Base-by-base conservation (phyloP, 2,113 vertebrate species). In the Chauna torquata region DNA sequence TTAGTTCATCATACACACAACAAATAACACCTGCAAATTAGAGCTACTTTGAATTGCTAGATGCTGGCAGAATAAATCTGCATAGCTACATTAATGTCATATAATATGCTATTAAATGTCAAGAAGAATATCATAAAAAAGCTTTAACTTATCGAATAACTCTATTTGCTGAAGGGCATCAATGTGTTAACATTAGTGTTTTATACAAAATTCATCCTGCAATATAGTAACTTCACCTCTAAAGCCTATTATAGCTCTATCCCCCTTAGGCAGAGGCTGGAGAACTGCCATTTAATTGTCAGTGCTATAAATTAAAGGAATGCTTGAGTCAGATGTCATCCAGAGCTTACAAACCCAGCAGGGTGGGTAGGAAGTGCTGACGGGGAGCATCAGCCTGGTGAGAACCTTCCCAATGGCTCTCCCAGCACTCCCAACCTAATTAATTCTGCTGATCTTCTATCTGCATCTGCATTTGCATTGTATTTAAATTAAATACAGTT, bases 251-350 rank as follows among this genome's bases (percentile, higher is more conserved):
- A 94, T 45, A 95, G 71, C 90, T 88, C 79, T 86, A n/a, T 89
- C 74, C 93, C 93, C 92, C 91, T 78, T 6, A 10, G 79, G 92
- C 89, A 96, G 68, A 78, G 81, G 50, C 77, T 96, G 95, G 96
- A 97, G 88, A 97, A 49, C 66, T 96, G 94, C 87, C 93, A 96
- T 77, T 94, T 97, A 97, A 97, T 97, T 97, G 93, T 82, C 95
- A 94, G 72, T 47, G 70, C 40, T 93, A 82, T 82, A 96, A 97
- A 97, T 97, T 92, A 96, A 97, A 97, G 88, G 71, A 89, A 44
- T 86, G 59, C 86, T 97, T 78, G 71, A 96, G 71, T 96, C 94
- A 92, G 95, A 70, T 85, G 85, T 93, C 91, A 92, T 86, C 86
- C 87, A 88, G 92, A 86, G 81, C 92, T 97, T 84, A 57, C n/a